phyloP scores from a whole-genome alignment of 2,888 invertebrate species.

The Zygothrica quintamaculata region DNA sequence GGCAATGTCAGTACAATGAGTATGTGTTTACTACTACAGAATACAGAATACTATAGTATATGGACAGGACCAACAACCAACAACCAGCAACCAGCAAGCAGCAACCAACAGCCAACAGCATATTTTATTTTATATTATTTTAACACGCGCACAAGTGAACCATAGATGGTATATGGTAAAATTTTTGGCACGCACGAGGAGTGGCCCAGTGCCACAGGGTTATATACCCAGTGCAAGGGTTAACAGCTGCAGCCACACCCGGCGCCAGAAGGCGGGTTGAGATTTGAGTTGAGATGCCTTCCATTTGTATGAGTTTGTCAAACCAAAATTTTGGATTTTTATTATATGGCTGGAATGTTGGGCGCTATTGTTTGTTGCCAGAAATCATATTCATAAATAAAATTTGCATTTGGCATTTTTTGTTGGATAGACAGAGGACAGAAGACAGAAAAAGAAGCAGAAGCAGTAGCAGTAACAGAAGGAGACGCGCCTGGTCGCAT shows the following conservation, averaged over 20 bases:
- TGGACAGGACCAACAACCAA: constrained; percentile 42
- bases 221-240: constrained; percentile 60
- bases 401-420: constrained; percentile 78
- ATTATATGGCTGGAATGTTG: constrained; percentile 58
- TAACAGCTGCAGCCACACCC: constrained; percentile 76
- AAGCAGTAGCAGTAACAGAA: too few species aligned
- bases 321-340: constrained; percentile 67
- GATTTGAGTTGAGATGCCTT: constrained; percentile 18
- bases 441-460: constrained; percentile 1
- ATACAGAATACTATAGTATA: not conserved
- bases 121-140: constrained; percentile 78
- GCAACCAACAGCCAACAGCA: constrained; percentile 33
- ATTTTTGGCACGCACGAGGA: constrained; percentile 75
- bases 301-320: constrained; percentile 75
- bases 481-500: constrained; percentile 47
- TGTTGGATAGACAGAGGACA: too few species aligned
- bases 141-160: constrained; percentile 70
- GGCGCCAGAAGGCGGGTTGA: constrained; percentile 36
- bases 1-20: constrained; percentile 10
- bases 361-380: constrained; percentile 77
- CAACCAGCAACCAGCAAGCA: constrained; percentile 49
- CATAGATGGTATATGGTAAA: constrained; percentile 62
- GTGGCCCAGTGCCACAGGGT: constrained; percentile 47
- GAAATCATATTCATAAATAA: constrained; percentile 80
- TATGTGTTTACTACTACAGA: constrained; percentile 20